Conservation (phyloP, 2,113 vertebrate species). For the Indicator maculatus region DNA sequence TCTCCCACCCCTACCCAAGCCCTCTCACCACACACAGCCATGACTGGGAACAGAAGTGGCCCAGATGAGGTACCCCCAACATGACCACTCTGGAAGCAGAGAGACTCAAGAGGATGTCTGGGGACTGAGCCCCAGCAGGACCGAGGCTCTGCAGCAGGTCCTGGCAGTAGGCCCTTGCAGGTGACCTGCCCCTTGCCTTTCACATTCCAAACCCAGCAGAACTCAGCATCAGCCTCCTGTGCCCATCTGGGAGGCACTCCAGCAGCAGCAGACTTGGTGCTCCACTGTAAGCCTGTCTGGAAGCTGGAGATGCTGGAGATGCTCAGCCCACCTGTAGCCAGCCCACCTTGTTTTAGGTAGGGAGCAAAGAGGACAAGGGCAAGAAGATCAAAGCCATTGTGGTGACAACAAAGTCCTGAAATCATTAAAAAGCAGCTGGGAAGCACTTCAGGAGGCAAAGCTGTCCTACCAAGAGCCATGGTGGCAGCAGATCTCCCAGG, state of each 20-base stretch:
- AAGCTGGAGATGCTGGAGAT: fast-evolving
- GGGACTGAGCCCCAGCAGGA: not conserved
- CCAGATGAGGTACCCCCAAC: not conserved
- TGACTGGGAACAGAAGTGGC: not conserved
- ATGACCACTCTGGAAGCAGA: not conserved
- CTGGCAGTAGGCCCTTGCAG: not conserved
- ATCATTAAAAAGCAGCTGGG: not conserved
- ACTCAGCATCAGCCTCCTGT: not conserved
- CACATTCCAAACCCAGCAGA: not conserved
- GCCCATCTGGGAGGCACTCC: not conserved
- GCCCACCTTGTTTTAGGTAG: fast-evolving
- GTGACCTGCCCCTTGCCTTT: not conserved
- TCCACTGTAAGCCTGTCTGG: not conserved
- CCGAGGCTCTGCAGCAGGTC: too few species aligned
- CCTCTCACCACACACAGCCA: not conserved
- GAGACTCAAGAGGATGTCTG: not conserved
- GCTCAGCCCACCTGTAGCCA: not conserved
- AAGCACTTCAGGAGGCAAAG: not conserved
- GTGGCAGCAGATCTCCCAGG: fast-evolving
- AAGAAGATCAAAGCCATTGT: not conserved
- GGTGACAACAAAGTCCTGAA: not conserved
- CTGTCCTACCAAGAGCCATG: not conserved
- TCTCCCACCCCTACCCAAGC: not conserved
- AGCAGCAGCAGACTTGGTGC: not conserved
- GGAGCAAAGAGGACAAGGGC: not conserved